phyloP scores from a whole-genome alignment of 2,113 vertebrate species.

The Melanostigma gelatinosum region DNA sequence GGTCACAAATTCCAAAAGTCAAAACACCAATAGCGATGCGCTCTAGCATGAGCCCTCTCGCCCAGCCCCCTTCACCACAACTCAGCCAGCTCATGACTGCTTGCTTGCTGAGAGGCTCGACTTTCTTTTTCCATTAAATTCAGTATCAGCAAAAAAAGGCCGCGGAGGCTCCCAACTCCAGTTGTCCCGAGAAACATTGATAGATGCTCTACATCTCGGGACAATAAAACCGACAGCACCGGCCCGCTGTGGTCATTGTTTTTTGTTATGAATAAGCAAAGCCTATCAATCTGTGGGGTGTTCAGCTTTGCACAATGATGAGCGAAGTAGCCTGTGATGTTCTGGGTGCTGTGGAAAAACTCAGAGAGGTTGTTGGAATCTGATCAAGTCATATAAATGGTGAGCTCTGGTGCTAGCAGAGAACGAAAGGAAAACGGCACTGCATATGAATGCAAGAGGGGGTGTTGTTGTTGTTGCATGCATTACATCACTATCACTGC shows the following conservation, averaged over 20 bases:
- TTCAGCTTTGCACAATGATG: slow-evolving; percentile 28
- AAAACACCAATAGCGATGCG: slow-evolving; percentile 58
- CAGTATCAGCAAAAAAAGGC: slow-evolving; percentile 44
- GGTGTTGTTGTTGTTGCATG: slow-evolving; percentile 1
- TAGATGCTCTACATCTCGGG: slow-evolving; percentile 21
- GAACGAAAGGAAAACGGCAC: not conserved
- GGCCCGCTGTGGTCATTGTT: slow-evolving; percentile 45
- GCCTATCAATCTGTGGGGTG: slow-evolving; percentile 21
- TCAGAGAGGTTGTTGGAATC: not conserved
- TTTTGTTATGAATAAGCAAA: slow-evolving; percentile 53
- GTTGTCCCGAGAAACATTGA: slow-evolving; percentile 29
- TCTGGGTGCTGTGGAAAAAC: not conserved
- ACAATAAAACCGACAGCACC: slow-evolving; percentile 33
- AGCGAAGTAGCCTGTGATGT: slow-evolving; percentile 8
- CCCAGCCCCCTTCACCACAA: slow-evolving; percentile 17
- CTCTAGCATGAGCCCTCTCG: slow-evolving; percentile 42
- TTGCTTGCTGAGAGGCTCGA: slow-evolving; percentile 33
- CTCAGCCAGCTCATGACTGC: slow-evolving; percentile 18
- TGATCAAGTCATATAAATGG: slow-evolving; percentile 9
- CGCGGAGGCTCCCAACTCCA: not conserved
- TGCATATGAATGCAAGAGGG: slow-evolving; percentile 17
- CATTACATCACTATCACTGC: slow-evolving; percentile 12
- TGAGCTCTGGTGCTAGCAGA: not conserved
- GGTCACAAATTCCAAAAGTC: slow-evolving; percentile 68
- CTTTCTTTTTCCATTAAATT: slow-evolving; percentile 31